phyloP scores from a whole-genome alignment of 2,113 vertebrate genomes.

The Rhinoptilus africanus region DNA sequence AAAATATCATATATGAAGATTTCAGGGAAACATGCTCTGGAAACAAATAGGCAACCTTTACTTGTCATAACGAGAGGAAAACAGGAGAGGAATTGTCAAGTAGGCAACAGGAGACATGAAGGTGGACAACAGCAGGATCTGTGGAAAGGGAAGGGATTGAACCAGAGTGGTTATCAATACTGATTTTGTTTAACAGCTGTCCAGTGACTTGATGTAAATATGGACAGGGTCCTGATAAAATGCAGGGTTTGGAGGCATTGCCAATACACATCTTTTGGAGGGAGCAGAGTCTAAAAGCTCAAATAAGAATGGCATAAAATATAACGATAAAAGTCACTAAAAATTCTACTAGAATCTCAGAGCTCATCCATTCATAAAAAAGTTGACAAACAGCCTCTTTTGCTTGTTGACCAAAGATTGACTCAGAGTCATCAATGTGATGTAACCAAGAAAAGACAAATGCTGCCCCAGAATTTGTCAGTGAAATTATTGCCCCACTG shows the following conservation, averaged over 20 bases:
- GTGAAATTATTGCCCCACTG: not conserved
- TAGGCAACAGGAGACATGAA: not conserved
- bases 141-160: not conserved
- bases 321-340: not conserved
- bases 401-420: not conserved
- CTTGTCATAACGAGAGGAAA: not conserved
- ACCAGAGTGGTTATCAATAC: not conserved
- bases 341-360: not conserved
- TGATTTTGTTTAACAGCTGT: not conserved
- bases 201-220: not conserved
- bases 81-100: not conserved
- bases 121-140: not conserved
- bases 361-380: not conserved
- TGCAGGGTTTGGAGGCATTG: not conserved
- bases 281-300: not conserved
- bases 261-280: not conserved
- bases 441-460: not conserved
- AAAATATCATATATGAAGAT: not conserved
- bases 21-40: not conserved
- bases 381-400: not conserved
- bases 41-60: not conserved
- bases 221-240: not conserved
- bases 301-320: not conserved
- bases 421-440: not conserved
- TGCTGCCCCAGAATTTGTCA: not conserved